These are phyloP conservation scores for Orthochromis indermauri DNA, from an alignment of 2,113 vertebrate species.

Conservation along the genomic window DNA sequence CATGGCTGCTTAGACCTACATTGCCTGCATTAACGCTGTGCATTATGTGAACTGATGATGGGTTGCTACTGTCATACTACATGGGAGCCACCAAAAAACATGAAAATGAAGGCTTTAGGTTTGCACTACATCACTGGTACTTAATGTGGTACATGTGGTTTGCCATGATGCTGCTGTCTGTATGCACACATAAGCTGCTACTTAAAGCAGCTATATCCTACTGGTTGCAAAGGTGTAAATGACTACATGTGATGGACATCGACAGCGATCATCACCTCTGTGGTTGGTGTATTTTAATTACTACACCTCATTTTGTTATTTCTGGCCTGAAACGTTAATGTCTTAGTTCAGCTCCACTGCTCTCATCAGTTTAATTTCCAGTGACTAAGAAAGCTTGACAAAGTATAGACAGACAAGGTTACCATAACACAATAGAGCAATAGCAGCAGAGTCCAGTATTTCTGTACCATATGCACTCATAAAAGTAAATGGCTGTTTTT, in stretches of 20 bases:
- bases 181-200: neutral
- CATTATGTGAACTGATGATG: slow-evolving; percentile 4
- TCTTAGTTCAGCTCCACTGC: neutral
- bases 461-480: neutral
- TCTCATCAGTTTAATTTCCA: neutral
- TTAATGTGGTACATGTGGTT: neutral
- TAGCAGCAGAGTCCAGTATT: neutral
- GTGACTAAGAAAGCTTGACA: neutral
- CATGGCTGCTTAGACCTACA: slow-evolving; percentile 28
- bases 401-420: neutral
- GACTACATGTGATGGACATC: neutral
- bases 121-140: neutral
- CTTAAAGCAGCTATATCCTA: neutral
- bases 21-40: neutral
- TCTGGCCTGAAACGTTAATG: neutral
- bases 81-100: neutral
- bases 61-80: neutral
- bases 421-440: neutral
- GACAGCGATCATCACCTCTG: neutral
- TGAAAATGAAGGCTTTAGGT: neutral
- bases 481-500: neutral
- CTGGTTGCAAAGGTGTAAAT: neutral
- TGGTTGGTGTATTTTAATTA: neutral
- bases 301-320: neutral
- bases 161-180: neutral